These are phyloP conservation scores for Apogon talboti DNA, from an alignment of 2,797 vertebrate genomes.

Conservation along the genomic window DNA sequence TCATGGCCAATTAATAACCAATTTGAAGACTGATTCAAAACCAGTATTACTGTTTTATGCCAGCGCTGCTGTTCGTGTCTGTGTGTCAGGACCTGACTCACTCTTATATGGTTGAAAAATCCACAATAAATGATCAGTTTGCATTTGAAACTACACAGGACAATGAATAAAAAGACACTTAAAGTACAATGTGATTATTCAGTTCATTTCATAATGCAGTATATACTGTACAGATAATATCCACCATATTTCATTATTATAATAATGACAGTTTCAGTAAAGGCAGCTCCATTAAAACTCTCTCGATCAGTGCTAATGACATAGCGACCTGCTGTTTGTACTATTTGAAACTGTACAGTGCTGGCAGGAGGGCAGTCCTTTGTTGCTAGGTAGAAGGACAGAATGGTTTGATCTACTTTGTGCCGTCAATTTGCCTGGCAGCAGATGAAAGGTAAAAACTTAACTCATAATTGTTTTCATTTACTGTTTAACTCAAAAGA, in stretches of 20 bases:
- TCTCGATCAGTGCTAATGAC: not conserved
- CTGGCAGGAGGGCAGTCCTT: slow-evolving; percentile 59
- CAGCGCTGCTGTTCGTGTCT: slow-evolving; percentile 37
- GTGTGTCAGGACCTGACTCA: slow-evolving; percentile 11
- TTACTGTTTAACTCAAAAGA: not conserved
- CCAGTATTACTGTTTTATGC: slow-evolving; percentile 17
- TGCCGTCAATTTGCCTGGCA: slow-evolving; percentile 20
- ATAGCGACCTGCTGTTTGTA: slow-evolving; percentile 11
- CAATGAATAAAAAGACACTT: slow-evolving; percentile 5
- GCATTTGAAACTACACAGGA: slow-evolving; percentile 3
- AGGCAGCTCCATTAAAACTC: not conserved
- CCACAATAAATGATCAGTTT: slow-evolving; percentile 3
- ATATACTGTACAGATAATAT: not conserved
- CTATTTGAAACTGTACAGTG: slow-evolving; percentile 28
- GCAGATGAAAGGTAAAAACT: slow-evolving; percentile 21
- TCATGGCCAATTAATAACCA: slow-evolving; percentile 17
- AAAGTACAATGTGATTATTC: not conserved
- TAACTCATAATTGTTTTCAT: not conserved
- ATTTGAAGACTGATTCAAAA: slow-evolving; percentile 24
- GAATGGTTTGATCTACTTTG: slow-evolving; percentile 23
- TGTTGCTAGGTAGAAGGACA: slow-evolving; percentile 70
- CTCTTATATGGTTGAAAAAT: slow-evolving; percentile 1
- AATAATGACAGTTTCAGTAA: not conserved
- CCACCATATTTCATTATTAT: not conserved
- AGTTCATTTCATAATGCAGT: not conserved